A percentile compares a stretch with the other conserved stretches of the same genome.
Evolutionary conservation across 1,140 invertebrate genomes (phyloP).

Genomic region (Drosophila azteca): DNA sequence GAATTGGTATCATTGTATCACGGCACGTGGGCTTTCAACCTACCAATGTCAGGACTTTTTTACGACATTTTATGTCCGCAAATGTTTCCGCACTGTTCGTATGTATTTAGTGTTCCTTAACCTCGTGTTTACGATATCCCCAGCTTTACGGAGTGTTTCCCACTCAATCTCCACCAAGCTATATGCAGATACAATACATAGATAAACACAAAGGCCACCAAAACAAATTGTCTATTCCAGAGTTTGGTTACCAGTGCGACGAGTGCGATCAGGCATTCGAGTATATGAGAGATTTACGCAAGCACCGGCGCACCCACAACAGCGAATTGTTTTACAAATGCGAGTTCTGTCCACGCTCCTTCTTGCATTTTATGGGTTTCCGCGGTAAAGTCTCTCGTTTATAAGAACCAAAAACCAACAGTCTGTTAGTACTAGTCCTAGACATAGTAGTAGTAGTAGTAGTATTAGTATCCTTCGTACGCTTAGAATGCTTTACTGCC

Average conservation of each 20-base stretch:
- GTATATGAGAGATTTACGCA: conserved; percentile 84
- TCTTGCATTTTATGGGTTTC: conserved; percentile 85
- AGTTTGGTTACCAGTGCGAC: conserved; percentile 84
- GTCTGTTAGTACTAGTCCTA: conserved; percentile 2
- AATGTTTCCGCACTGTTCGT: too few species aligned
- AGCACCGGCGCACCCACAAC: conserved; percentile 86
- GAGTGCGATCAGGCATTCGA: conserved; percentile 85
- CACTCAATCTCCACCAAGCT: too few species aligned
- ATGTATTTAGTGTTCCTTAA: too few species aligned
- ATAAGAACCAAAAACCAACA: neutral
- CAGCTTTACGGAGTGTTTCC: too few species aligned
- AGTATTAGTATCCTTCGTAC: neutral
- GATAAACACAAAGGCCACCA: conserved; percentile 18
- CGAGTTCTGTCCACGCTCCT: conserved; percentile 85
- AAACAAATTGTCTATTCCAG: conserved; percentile 66
- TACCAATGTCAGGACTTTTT: too few species aligned
- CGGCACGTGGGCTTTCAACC: too few species aligned
- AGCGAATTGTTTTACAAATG: conserved; percentile 86
- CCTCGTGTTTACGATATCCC: too few species aligned
- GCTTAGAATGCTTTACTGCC: conserved; percentile 3
- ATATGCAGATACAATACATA: conserved; percentile 20
- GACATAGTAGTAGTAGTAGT: conserved; percentile 3
- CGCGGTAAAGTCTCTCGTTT: conserved; percentile 65
- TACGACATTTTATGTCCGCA: too few species aligned
- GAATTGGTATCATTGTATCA: too few species aligned